A percentile compares a stretch with the other conserved stretches of the same genome.
Conservation (phyloP, 2,797 vertebrate genomes). For the Oceanodroma leucorhoa region DNA sequence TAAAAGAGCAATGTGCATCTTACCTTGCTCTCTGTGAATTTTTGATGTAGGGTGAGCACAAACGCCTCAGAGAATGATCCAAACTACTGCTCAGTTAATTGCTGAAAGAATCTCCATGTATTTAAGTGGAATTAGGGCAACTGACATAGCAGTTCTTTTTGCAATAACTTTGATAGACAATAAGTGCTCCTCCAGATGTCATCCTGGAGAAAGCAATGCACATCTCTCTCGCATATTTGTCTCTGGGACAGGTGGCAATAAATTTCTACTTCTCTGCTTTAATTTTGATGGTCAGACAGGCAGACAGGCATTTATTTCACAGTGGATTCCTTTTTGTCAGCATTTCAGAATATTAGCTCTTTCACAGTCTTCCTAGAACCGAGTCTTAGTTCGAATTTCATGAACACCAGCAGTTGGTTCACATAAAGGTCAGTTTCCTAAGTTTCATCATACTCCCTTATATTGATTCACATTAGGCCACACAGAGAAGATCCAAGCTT, state of each 20-base stretch:
- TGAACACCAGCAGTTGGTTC: conserved; percentile 47
- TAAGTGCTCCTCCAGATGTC: conserved; percentile 51
- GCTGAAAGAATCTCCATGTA: not conserved
- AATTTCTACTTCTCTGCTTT: conserved; percentile 65
- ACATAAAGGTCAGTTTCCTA: conserved; percentile 46
- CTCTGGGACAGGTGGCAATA: conserved; percentile 62
- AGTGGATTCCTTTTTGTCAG: conserved; percentile 62
- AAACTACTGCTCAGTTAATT: not conserved
- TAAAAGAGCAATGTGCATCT: not conserved
- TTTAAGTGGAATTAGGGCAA: conserved; percentile 5
- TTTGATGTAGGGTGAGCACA: not conserved
- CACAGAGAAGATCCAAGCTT: not conserved
- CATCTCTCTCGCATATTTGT: conserved; percentile 56
- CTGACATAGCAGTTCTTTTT: not conserved
- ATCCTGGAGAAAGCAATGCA: conserved; percentile 33
- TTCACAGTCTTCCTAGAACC: conserved; percentile 25
- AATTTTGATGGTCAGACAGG: conserved; percentile 63
- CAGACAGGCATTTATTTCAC: conserved; percentile 63
- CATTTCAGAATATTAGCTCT: conserved; percentile 59
- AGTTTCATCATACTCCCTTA: conserved; percentile 17
- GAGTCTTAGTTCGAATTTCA: conserved; percentile 57
- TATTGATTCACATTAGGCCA: not conserved
- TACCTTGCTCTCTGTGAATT: not conserved
- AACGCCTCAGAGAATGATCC: not conserved
- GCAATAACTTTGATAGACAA: conserved; percentile 20